These are phyloP conservation scores for Avahi laniger DNA, from an alignment of 2,797 vertebrate species.

Conservation along the genomic window DNA sequence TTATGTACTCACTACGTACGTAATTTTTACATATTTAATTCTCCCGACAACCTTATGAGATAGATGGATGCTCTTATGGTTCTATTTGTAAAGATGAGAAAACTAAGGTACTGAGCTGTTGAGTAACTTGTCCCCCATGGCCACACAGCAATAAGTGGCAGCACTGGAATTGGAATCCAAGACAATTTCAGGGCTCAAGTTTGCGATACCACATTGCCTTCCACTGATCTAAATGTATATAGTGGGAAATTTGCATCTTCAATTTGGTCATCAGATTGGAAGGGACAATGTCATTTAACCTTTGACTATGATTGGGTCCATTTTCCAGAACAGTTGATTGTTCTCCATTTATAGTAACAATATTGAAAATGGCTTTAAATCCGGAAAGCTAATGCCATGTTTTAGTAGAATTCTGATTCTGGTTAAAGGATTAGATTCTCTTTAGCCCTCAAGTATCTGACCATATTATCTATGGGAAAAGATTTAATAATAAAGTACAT, in stretches of 20 bases:
- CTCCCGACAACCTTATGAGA: not conserved
- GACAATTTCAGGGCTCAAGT: not conserved
- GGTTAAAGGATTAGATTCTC: not conserved
- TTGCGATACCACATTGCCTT: not conserved
- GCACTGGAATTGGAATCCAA: not conserved
- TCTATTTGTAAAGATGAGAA: not conserved
- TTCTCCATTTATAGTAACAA: not conserved
- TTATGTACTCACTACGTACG: not conserved
- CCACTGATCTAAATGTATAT: not conserved
- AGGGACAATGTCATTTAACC: not conserved
- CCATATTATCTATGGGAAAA: not conserved
- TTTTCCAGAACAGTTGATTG: not conserved
- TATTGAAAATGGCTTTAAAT: not conserved
- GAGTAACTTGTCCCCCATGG: not conserved
- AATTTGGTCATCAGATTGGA: not conserved
- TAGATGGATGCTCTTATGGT: not conserved
- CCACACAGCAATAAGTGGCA: not conserved
- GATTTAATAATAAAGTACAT: not conserved
- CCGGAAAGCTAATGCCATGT: not conserved
- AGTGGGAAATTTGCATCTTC: not conserved
- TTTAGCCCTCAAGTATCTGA: not conserved
- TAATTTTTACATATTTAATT: not conserved
- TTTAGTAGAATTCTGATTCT: conserved; percentile 21
- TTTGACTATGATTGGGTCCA: not conserved
- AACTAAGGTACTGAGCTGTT: not conserved